Percentiles rank a stretch among this genome's conserved stretches.
Evolutionary conservation across 2,113 vertebrate species (phyloP).

Genomic region (Girardinichthys multiradiatus): DNA sequence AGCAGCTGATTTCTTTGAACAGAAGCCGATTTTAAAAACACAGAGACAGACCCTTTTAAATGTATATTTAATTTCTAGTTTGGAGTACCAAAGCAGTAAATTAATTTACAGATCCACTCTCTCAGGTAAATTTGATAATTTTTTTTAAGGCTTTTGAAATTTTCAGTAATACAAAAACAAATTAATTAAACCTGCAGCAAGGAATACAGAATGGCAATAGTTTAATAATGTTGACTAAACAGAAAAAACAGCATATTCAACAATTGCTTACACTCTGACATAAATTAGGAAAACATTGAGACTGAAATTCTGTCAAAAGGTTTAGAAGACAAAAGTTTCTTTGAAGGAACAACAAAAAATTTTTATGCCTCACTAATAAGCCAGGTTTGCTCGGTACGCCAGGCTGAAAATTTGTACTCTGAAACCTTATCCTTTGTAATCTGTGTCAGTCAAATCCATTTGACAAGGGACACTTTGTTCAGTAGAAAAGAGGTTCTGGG

Average conservation of each 20-base stretch:
- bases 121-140: too few relatives aligned
- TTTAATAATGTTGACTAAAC: too few relatives aligned
- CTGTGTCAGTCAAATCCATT: constrained; percentile 76
- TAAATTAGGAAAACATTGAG: constrained; percentile 49
- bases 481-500: constrained; percentile 60
- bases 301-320: constrained; percentile 56
- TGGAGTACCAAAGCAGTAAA: too few relatives aligned
- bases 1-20: constrained; percentile 37
- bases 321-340: constrained; percentile 67
- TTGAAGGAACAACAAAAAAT: constrained; percentile 63
- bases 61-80: too few relatives aligned
- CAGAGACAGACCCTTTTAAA: too few relatives aligned
- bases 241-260: too few relatives aligned
- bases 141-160: too few relatives aligned
- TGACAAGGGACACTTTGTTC: neutral
- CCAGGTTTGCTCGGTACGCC: constrained; percentile 80
- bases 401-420: constrained; percentile 74
- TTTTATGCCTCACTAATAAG: constrained; percentile 81
- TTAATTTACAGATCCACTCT: too few relatives aligned
- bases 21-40: neutral
- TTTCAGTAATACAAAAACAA: too few relatives aligned
- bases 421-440: constrained; percentile 75
- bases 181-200: too few relatives aligned
- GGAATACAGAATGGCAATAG: too few relatives aligned
- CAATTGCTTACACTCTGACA: neutral